A percentile compares a stretch with the other conserved stretches of the same genome.
Evolutionary conservation across 2,113 vertebrate species (phyloP).

Genomic region (Mixornis gularis): DNA sequence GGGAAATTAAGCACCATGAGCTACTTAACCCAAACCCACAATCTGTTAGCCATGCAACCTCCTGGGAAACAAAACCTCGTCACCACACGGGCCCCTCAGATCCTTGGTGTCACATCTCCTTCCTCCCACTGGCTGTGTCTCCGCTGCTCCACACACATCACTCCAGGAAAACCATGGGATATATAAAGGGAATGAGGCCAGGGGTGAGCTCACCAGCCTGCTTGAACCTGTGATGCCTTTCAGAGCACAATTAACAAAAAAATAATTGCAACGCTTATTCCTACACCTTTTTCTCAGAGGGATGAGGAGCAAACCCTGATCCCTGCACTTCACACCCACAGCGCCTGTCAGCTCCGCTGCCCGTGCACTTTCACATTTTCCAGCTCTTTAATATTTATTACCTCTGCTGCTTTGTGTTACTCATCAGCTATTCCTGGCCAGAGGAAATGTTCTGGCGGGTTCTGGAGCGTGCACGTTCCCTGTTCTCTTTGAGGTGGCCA

Average conservation of each 20-base stretch:
- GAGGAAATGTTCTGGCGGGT: not conserved
- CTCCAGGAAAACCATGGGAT: not conserved
- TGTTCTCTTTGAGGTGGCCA: not conserved
- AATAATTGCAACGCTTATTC: not conserved
- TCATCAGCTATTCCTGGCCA: slow-evolving; percentile 56
- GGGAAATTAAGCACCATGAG: not conserved
- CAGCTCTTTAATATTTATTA: slow-evolving; percentile 61
- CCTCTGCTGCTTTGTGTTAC: slow-evolving; percentile 37
- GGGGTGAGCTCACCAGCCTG: not conserved
- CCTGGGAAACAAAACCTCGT: not conserved
- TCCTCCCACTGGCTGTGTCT: not conserved
- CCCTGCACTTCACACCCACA: not conserved
- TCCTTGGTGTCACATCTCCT: not conserved
- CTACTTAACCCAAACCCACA: not conserved
- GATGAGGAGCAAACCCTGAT: not conserved
- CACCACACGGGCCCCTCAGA: not conserved
- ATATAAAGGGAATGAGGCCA: not conserved
- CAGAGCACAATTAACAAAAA: not conserved
- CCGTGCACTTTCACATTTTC: slow-evolving; percentile 11
- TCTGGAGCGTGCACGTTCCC: not conserved
- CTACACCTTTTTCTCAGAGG: not conserved
- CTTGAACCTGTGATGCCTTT: accelerated
- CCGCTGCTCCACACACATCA: not conserved
- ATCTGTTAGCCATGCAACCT: accelerated
- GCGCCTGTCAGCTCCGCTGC: not conserved